Evolutionary conservation across 2,888 invertebrate species (phyloP).

Genomic region (Pristionchus maxplancki): DNA sequence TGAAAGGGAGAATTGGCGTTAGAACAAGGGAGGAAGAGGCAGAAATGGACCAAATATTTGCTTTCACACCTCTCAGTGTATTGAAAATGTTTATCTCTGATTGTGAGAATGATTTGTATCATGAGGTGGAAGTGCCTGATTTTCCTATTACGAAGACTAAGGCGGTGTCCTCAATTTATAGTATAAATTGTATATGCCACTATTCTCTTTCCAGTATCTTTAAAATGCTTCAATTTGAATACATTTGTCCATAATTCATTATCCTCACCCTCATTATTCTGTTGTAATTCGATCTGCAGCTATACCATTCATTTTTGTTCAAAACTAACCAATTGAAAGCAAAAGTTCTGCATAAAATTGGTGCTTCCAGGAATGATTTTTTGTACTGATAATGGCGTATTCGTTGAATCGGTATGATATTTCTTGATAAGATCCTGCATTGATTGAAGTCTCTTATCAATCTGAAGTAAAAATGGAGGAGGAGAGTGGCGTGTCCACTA

Average conservation of each 20-base stretch:
- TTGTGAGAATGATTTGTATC: neutral
- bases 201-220: neutral
- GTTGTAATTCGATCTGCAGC: too few relatives aligned
- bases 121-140: neutral
- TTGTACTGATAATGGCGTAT: neutral
- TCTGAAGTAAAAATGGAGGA: neutral
- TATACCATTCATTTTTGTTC: too few relatives aligned
- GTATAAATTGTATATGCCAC: neutral
- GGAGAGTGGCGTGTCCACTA: neutral
- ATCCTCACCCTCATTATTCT: neutral
- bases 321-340: too few relatives aligned
- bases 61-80: neutral
- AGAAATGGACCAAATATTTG: neutral
- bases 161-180: neutral
- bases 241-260: neutral
- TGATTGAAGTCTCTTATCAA: slow-evolving; percentile 25
- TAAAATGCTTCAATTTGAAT: neutral
- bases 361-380: neutral
- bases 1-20: neutral
- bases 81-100: neutral
- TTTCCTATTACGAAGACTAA: neutral
- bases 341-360: neutral
- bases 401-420: slow-evolving; percentile 16
- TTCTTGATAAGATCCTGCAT: neutral
- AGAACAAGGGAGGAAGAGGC: neutral